These are phyloP conservation scores for Melieria crassipennis DNA, from an alignment of 2,888 invertebrate species.

Conservation along the genomic window DNA sequence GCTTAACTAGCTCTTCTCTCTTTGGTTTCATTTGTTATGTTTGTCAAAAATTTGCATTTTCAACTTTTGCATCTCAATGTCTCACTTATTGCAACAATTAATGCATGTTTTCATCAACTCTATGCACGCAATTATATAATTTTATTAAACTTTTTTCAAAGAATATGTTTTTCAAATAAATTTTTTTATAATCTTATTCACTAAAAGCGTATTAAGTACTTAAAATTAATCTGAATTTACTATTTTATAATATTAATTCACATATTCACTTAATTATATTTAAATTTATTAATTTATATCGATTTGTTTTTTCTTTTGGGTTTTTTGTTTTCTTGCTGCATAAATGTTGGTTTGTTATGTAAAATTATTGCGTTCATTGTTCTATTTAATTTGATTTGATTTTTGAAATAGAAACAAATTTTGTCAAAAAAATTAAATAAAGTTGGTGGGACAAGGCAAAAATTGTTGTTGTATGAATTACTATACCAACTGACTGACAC, in stretches of 20 bases:
- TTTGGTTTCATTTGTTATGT: background rate
- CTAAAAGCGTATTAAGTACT: conserved; percentile 66
- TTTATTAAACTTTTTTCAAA: conserved; percentile 23
- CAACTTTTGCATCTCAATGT: background rate
- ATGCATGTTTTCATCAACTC: background rate
- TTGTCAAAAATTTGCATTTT: background rate
- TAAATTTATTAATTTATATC: background rate
- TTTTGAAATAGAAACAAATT: conserved; percentile 18
- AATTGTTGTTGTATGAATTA: background rate
- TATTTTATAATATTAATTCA: background rate
- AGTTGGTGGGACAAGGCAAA: background rate
- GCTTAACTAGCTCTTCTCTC: background rate
- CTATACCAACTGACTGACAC: background rate
- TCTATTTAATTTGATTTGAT: background rate
- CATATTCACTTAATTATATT: too few species aligned
- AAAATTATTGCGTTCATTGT: conserved; percentile 3
- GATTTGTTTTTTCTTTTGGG: conserved; percentile 29
- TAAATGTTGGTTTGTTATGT: conserved; percentile 4
- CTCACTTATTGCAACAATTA: background rate
- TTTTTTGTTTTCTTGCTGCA: conserved; percentile 13
- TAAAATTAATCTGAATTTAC: background rate
- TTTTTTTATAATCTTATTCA: conserved; percentile 62
- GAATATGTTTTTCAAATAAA: conserved; percentile 20
- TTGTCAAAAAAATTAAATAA: conserved; percentile 15
- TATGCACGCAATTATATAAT: background rate